Percentiles rank a stretch among this genome's conserved stretches.
Conservation (phyloP, 2,113 vertebrate genomes). For the Notarius lentiginosus region DNA sequence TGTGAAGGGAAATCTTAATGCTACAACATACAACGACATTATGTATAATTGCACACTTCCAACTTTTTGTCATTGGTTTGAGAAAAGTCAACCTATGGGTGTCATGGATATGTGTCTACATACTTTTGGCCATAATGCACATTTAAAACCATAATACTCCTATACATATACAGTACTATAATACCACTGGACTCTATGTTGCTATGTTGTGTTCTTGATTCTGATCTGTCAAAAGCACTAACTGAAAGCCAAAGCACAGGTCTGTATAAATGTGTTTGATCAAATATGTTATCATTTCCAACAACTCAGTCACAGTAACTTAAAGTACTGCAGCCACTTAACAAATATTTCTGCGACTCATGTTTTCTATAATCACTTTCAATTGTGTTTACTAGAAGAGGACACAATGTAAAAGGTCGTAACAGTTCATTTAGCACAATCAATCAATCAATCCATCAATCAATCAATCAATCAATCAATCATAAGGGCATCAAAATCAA, state of each 20-base stretch:
- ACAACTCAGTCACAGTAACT: neutral
- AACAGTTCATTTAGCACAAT: neutral
- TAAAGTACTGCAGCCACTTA: neutral
- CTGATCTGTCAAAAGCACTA: neutral
- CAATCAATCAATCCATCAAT: neutral
- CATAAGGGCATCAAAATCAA: neutral
- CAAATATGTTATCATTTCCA: neutral
- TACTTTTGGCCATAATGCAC: neutral
- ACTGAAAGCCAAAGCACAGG: neutral
- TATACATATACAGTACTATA: neutral
- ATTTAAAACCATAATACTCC: neutral
- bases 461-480: neutral
- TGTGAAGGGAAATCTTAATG: neutral
- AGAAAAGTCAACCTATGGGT: neutral
- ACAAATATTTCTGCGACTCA: neutral
- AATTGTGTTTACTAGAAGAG: neutral
- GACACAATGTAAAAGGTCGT: neutral
- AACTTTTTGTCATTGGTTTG: neutral
- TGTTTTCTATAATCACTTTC: neutral
- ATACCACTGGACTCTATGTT: neutral
- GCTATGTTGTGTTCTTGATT: neutral
- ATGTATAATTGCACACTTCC: neutral
- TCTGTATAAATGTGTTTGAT: neutral
- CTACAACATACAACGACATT: neutral
- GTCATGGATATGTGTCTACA: neutral